Conservation (phyloP, 2,113 vertebrate species). For the Panurus biarmicus region DNA sequence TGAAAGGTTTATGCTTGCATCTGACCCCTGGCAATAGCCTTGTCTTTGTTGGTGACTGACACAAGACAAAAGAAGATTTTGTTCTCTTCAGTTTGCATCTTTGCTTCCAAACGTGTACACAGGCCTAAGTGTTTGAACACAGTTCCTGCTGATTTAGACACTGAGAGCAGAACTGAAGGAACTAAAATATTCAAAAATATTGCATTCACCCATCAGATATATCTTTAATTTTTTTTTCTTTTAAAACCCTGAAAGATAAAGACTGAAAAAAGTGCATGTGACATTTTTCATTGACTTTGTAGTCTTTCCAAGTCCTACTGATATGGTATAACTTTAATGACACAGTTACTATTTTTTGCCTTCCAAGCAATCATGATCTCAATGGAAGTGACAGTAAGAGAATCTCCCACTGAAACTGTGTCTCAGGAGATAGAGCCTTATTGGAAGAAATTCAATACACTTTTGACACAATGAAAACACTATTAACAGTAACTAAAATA, state of each 20-base stretch:
- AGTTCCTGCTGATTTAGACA: neutral
- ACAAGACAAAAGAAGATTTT: neutral
- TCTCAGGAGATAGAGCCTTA: constrained; percentile 4
- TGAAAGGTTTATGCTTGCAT: neutral
- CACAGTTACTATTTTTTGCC: constrained; percentile 11
- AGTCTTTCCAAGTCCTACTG: neutral
- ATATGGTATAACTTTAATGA: neutral
- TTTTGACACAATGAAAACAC: constrained; percentile 32
- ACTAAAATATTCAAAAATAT: neutral
- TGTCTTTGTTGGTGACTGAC: neutral
- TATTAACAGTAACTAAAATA: constrained; percentile 20
- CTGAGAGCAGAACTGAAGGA: neutral
- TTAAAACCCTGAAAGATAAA: neutral
- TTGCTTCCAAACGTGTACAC: neutral
- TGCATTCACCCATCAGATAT: neutral
- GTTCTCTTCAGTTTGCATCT: neutral
- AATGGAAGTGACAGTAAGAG: constrained; percentile 25
- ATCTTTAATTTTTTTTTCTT: neutral
- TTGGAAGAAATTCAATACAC: neutral
- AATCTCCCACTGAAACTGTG: neutral
- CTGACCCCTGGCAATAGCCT: neutral
- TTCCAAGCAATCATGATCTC: constrained; percentile 5
- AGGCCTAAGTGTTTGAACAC: neutral
- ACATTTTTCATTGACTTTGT: neutral
- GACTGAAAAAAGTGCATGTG: neutral